phyloP scores from a whole-genome alignment of 2,113 vertebrate genomes.

The Caranx melampygus region DNA sequence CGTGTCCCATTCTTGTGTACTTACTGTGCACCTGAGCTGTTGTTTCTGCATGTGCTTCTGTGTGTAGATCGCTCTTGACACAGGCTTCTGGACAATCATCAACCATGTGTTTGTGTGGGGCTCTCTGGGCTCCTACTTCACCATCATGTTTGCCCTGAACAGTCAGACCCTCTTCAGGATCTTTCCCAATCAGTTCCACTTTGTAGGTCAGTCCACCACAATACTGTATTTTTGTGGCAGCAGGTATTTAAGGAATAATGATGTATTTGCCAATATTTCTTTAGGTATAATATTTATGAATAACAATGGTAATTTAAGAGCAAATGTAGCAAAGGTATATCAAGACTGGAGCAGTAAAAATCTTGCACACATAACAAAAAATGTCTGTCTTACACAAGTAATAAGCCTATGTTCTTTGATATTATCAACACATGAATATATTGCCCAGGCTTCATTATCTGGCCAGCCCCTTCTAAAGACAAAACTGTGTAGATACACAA shows the following conservation, averaged over 20 bases:
- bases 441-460: too few relatives aligned
- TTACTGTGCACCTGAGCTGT: slow-evolving; percentile 13
- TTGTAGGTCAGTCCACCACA: slow-evolving; percentile 87
- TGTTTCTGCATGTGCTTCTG: slow-evolving; percentile 21
- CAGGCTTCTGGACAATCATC: slow-evolving; percentile 95
- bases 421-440: too few relatives aligned
- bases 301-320: not conserved
- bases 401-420: too few relatives aligned
- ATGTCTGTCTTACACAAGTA: too few relatives aligned
- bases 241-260: not conserved
- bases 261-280: not conserved
- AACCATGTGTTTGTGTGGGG: slow-evolving; percentile 98
- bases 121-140: slow-evolving; percentile 90
- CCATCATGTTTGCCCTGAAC: slow-evolving; percentile 93
- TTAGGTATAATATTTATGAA: too few relatives aligned
- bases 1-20: not conserved
- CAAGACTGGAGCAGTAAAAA: too few relatives aligned
- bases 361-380: too few relatives aligned
- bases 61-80: slow-evolving; percentile 91
- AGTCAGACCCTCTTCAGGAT: slow-evolving; percentile 91
- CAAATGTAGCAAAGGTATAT: not conserved
- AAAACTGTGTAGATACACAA: too few relatives aligned
- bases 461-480: too few relatives aligned
- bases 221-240: not conserved
- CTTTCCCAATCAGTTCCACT: slow-evolving; percentile 95